A percentile compares a stretch with the other conserved stretches of the same genome.
Evolutionary conservation across 2,797 vertebrate genomes (phyloP).

Genomic region (Sorex maritimensis): DNA sequence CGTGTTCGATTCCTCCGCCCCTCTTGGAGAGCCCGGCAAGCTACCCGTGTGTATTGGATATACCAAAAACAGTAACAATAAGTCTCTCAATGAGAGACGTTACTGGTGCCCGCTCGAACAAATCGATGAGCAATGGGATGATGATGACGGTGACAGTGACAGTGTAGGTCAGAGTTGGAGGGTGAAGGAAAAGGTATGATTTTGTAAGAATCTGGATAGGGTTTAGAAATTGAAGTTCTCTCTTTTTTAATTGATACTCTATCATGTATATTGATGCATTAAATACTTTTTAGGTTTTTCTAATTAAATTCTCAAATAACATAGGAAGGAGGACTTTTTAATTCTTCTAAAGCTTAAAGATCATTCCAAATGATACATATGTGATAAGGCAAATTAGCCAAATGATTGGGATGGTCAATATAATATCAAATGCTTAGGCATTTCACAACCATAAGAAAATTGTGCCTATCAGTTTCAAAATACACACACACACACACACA

Average conservation of each 20-base stretch:
- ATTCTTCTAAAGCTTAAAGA: constrained; percentile 55
- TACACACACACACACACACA: constrained; percentile 29
- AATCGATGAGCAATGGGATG: too few relatives aligned
- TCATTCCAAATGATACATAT: background rate
- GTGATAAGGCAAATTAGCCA: constrained; percentile 43
- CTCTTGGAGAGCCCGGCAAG: too few relatives aligned
- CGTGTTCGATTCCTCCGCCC: too few relatives aligned
- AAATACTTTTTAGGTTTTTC: background rate
- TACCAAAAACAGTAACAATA: too few relatives aligned
- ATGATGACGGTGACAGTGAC: too few relatives aligned
- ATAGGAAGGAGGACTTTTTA: background rate
- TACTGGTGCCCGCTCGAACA: too few relatives aligned
- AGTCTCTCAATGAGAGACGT: too few relatives aligned
- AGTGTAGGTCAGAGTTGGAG: background rate
- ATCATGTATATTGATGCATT: background rate
- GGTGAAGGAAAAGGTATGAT: background rate
- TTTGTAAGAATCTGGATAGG: constrained; percentile 9
- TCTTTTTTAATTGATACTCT: constrained; percentile 24
- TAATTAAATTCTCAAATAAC: constrained; percentile 35
- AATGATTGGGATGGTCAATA: background rate
- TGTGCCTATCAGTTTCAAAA: constrained; percentile 55
- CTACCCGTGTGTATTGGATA: too few relatives aligned
- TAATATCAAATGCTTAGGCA: constrained; percentile 34
- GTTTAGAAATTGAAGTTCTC: constrained; percentile 34
- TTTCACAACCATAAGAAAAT: constrained; percentile 26